phyloP scores from a whole-genome alignment of 1,140 invertebrate genomes.

The Scylla paramamosain region DNA sequence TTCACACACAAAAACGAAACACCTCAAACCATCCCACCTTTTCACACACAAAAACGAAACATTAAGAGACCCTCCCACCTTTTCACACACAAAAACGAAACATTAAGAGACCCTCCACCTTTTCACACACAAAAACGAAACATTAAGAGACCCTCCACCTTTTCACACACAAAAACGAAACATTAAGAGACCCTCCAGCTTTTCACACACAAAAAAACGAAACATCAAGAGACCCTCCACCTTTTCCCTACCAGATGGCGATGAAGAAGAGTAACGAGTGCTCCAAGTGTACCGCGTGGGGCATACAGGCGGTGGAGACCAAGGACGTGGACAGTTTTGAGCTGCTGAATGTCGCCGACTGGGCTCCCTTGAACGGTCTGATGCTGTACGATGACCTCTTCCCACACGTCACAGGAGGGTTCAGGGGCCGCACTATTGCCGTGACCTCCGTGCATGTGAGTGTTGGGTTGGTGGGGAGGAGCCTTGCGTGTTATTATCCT shows the following conservation, averaged over 20 bases:
- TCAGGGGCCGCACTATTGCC: conserved; percentile 84
- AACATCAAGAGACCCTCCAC: background rate
- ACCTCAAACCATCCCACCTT: no score
- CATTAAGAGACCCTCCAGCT: no score
- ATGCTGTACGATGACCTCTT: conserved; percentile 87
- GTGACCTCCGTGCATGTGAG: conserved; percentile 79
- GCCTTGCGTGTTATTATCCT: background rate
- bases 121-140: no score
- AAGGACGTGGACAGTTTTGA: conserved; percentile 82
- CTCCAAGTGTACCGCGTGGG: conserved; percentile 86
- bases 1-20: no score
- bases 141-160: no score
- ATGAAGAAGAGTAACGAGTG: conserved; percentile 82
- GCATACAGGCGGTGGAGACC: conserved; percentile 85
- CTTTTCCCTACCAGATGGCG: conserved; percentile 80
- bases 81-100: no score
- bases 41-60: no score
- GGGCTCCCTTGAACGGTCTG: conserved; percentile 87
- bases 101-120: no score
- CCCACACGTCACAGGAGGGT: conserved; percentile 89
- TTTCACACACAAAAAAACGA: background rate
- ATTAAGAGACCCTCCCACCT: no score
- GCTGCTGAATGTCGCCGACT: conserved; percentile 86
- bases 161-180: no score
- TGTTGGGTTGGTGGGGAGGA: background rate